Percentiles rank a stretch among this genome's conserved stretches.
These are phyloP conservation scores for Burhinus bistriatus DNA, from an alignment of 2,113 vertebrate species.

Conservation along the genomic window DNA sequence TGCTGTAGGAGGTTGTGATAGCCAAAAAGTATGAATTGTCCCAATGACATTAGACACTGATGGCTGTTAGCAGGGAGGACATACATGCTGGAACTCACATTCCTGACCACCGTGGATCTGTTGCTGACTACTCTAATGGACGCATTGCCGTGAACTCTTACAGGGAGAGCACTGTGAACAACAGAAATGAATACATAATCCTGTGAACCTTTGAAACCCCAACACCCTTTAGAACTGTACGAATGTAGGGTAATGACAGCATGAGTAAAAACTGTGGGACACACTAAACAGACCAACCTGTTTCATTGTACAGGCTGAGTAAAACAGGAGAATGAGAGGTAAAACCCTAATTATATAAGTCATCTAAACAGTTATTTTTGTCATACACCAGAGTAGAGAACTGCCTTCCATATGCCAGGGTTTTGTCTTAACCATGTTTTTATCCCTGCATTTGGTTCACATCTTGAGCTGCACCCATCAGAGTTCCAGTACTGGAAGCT, in stretches of 20 bases:
- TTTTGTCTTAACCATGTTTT: background rate
- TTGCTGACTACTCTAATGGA: background rate
- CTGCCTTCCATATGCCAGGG: background rate
- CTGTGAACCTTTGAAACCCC: background rate
- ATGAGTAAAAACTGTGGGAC: background rate
- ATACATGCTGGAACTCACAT: background rate
- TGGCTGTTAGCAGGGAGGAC: background rate
- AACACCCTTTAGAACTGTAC: background rate
- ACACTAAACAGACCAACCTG: background rate
- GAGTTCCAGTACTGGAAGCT: background rate
- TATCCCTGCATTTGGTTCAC: background rate
- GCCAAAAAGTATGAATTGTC: background rate
- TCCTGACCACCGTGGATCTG: background rate
- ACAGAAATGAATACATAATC: background rate
- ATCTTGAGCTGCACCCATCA: background rate
- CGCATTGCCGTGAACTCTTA: rapidly evolving
- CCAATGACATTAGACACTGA: background rate
- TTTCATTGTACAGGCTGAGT: background rate
- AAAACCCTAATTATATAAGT: background rate
- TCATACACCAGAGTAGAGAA: background rate
- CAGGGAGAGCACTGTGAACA: background rate
- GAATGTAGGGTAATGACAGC: background rate
- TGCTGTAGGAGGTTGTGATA: background rate
- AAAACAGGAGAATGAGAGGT: background rate
- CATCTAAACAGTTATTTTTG: background rate